Percentiles rank a stretch among this genome's conserved stretches.
phyloP scores from a whole-genome alignment of 2,888 invertebrate species.

The Galeruca laticollis region DNA sequence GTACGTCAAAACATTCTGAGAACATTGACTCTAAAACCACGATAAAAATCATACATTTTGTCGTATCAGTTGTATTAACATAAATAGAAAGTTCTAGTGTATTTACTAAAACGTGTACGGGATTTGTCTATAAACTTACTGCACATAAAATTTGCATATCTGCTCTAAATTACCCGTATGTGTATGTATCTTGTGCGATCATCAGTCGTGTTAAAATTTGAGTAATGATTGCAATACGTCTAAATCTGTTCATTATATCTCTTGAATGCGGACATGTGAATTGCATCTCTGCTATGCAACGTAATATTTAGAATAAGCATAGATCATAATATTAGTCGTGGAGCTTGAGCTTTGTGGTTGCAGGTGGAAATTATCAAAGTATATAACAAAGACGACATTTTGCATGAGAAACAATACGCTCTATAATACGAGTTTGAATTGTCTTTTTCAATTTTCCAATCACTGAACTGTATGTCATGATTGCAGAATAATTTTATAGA shows the following conservation, averaged over 20 bases:
- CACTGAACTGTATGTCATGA: too few species aligned
- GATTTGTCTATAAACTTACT: background rate
- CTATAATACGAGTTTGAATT: too few species aligned
- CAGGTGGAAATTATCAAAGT: background rate
- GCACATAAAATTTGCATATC: background rate
- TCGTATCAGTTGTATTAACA: background rate
- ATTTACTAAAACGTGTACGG: background rate
- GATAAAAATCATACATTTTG: too few species aligned
- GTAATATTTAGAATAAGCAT: conserved; percentile 5
- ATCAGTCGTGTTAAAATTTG: conserved; percentile 17
- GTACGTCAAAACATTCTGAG: too few species aligned
- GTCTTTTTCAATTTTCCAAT: too few species aligned
- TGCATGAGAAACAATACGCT: too few species aligned
- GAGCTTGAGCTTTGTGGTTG: background rate
- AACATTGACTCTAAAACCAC: too few species aligned
- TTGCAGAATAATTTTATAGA: too few species aligned
- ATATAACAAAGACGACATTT: too few species aligned
- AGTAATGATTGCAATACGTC: conserved; percentile 4
- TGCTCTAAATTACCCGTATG: background rate
- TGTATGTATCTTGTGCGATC: background rate
- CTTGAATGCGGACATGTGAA: conserved; percentile 16
- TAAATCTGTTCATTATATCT: conserved; percentile 10
- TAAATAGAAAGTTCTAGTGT: background rate
- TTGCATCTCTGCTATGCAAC: conserved; percentile 8
- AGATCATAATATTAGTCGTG: conserved; percentile 1